phyloP scores from a whole-genome alignment of 1,140 invertebrate genomes.

The Gryllus bimaculatus region DNA sequence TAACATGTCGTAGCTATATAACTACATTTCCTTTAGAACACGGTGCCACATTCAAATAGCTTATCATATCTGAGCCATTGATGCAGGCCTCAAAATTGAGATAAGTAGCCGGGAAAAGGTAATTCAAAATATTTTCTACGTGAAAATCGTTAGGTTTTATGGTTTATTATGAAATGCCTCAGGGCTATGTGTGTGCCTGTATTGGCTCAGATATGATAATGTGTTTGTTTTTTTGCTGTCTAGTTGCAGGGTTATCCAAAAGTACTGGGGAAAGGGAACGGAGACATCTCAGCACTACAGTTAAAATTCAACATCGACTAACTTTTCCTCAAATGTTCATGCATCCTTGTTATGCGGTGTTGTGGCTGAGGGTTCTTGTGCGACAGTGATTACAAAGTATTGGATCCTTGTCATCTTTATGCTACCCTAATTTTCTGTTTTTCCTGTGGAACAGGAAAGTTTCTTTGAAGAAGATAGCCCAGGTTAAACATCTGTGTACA shows the following conservation, averaged over 20 bases:
- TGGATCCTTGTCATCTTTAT: neutral
- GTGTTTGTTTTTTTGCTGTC: constrained; percentile 31
- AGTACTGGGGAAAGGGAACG: constrained; percentile 19
- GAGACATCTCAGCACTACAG: constrained; percentile 19
- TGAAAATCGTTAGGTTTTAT: constrained; percentile 17
- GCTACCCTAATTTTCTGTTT: neutral
- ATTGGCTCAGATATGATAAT: constrained; percentile 53
- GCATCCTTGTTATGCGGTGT: neutral
- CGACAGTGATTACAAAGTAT: neutral
- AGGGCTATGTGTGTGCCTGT: constrained; percentile 26
- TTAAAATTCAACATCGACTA: constrained; percentile 24
- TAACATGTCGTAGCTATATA: constrained; percentile 6
- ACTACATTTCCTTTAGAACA: constrained; percentile 8
- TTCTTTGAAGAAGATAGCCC: neutral
- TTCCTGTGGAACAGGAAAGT: neutral
- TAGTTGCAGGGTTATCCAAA: constrained; percentile 46
- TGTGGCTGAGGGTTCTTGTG: neutral
- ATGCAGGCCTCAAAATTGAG: constrained; percentile 23
- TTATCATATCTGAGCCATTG: constrained; percentile 56
- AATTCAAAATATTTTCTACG: constrained; percentile 10
- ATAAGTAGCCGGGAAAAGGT: constrained; percentile 35
- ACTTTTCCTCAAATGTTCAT: constrained; percentile 31
- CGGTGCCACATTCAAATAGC: constrained; percentile 53
- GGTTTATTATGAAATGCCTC: neutral
- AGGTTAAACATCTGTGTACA: neutral